These are phyloP conservation scores for Ditula angustiorana DNA, from an alignment of 2,888 invertebrate genomes.

Conservation along the genomic window DNA sequence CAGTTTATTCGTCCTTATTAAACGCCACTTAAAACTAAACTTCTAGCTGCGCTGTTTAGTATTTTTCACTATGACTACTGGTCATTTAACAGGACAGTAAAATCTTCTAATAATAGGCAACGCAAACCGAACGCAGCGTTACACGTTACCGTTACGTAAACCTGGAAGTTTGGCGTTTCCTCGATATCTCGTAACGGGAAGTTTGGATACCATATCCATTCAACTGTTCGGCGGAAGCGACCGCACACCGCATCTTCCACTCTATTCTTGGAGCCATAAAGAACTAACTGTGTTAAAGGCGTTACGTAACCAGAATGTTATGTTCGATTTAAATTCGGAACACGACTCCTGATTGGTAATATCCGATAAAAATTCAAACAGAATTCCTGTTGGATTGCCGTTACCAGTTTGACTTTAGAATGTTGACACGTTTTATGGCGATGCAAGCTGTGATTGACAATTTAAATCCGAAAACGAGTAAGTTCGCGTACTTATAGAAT, in stretches of 20 bases:
- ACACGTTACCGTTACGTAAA: conserved; percentile 22
- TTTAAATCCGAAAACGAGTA: too few relatives aligned
- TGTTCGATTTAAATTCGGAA: conserved; percentile 37
- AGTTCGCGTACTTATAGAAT: too few relatives aligned
- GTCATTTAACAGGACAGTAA: too few relatives aligned
- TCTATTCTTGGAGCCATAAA: neutral
- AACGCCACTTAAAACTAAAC: too few relatives aligned
- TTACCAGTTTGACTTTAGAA: neutral
- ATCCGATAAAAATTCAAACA: conserved; percentile 32
- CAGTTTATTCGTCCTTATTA: too few relatives aligned
- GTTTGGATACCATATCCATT: conserved; percentile 33
- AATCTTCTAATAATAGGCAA: conserved; percentile 9
- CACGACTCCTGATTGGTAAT: conserved; percentile 33
- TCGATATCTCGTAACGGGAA: conserved; percentile 34
- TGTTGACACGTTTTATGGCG: neutral
- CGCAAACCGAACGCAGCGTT: conserved; percentile 4
- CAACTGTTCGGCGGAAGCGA: conserved; percentile 21
- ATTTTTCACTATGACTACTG: too few relatives aligned
- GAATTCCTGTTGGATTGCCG: conserved; percentile 14
- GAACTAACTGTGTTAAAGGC: neutral
- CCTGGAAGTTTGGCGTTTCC: conserved; percentile 24
- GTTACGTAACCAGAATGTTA: conserved; percentile 4
- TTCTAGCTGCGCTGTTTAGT: too few relatives aligned
- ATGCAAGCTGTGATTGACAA: too few relatives aligned
- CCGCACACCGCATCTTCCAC: neutral